phyloP scores from a whole-genome alignment of 2,797 vertebrate genomes.

The Streptopelia turtur region DNA sequence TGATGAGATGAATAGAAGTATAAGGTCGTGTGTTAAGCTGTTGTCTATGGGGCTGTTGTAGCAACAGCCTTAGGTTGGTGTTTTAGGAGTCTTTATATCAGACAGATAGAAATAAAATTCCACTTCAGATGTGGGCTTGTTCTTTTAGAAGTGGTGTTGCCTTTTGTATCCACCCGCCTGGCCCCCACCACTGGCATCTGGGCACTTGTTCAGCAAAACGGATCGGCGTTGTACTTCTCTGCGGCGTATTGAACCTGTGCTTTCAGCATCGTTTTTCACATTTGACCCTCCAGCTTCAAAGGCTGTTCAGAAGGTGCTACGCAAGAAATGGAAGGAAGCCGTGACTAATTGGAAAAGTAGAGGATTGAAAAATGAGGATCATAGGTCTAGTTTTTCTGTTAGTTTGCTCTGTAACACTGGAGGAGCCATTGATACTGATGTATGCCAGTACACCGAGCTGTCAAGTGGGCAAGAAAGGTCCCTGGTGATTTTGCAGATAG shows the following conservation, averaged over 20 bases:
- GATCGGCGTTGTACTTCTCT: background rate
- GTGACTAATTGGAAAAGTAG: slow-evolving; percentile 30
- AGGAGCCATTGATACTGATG: background rate
- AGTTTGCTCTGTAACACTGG: background rate
- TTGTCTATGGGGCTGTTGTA: background rate
- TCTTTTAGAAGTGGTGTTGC: background rate
- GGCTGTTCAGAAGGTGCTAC: slow-evolving; percentile 7
- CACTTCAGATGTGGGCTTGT: background rate
- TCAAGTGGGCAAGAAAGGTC: background rate
- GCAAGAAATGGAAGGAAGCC: background rate
- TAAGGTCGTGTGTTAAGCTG: background rate
- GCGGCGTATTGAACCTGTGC: background rate
- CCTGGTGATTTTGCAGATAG: background rate
- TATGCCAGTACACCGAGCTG: background rate
- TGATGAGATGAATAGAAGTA: background rate
- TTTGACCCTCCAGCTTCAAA: slow-evolving; percentile 31
- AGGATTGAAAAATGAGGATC: slow-evolving; percentile 22
- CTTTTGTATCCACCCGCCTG: background rate
- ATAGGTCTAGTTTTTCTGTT: slow-evolving; percentile 16
- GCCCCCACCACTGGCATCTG: background rate
- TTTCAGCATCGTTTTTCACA: slow-evolving; percentile 10
- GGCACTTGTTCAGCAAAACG: background rate
- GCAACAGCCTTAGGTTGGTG: background rate
- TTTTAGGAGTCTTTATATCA: background rate
- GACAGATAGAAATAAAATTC: background rate